These are phyloP conservation scores for Lucilia cuprina DNA, from an alignment of 1,140 invertebrate species.

Conservation along the genomic window DNA sequence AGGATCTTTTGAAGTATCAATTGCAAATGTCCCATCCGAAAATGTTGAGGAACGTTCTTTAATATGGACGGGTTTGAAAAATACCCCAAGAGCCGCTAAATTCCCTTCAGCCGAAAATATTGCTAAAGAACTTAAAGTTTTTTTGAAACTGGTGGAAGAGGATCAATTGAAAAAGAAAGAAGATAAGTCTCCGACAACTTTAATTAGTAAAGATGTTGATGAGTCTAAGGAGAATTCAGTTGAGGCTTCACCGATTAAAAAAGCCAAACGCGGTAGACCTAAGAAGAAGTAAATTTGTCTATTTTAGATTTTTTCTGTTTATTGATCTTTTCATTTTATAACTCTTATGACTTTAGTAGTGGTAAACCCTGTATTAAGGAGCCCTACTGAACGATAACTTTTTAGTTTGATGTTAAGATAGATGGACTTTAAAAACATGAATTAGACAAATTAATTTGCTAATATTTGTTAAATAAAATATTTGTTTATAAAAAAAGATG, in stretches of 20 bases:
- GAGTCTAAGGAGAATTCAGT: background rate
- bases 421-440: no score
- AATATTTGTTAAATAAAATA: no score
- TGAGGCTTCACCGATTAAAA: background rate
- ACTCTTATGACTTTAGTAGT: slow-evolving; percentile 36
- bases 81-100: slow-evolving; percentile 54
- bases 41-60: slow-evolving; percentile 34
- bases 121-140: slow-evolving; percentile 15
- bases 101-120: slow-evolving; percentile 53
- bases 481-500: no score
- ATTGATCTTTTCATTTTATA: slow-evolving; percentile 2
- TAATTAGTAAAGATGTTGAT: background rate
- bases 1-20: slow-evolving; percentile 51
- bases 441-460: no score
- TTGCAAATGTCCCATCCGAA: slow-evolving; percentile 39
- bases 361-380: slow-evolving; percentile 30
- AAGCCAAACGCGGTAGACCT: background rate
- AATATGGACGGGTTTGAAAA: slow-evolving; percentile 55
- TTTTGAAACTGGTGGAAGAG: background rate
- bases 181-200: background rate
- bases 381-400: slow-evolving; percentile 11
- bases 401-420: slow-evolving; percentile 4
- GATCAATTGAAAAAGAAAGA: background rate
- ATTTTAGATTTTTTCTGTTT: background rate
- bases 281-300: background rate